Base-by-base conservation (phyloP, 2,113 vertebrate species). In the Engraulis encrasicolus region DNA sequence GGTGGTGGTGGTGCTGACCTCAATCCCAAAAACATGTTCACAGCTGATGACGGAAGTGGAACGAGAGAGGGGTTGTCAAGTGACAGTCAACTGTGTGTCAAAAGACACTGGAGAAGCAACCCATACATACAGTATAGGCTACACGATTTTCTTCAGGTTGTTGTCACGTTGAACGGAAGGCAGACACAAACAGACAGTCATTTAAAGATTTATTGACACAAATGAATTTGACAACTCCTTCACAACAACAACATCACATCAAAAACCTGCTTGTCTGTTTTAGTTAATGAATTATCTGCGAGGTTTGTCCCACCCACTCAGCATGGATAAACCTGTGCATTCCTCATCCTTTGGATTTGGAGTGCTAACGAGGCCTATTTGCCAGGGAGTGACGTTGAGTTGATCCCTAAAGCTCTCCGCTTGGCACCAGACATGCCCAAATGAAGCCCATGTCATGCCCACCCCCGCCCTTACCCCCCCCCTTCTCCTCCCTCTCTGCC, bases 361-460 rank as follows among this genome's bases (percentile, higher is more conserved):
- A 89, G 88, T 89, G 89, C 93, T 94, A 93, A 94, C 91, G 91
- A 93, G 92, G 91, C 91, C 91, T 90, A 88, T 93, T 93, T 93
- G 85, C 91, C 91, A 91, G 89, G 92, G 92, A 93, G 92, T 94
- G 92, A 93, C 91, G 89, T 88, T 91, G 92, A 92, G 90, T 88
- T 90, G 91, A 90, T 94, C 92, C 93, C 92, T 88, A 91, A 94
- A 92, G 92, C 92, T 83, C 84, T 71, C 49, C 71, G 82, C 88
- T 93, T 95, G 94, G 94, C 93, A 93, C 89, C 81, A 82, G 85
- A 91, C 91, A 74, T 78, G 86, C 91, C 93, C 81, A 94, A 92
- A 95, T 93, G 90, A 94, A 94, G 92, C 92, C 90, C 90, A 91
- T 90, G 92, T 93, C 90, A 92, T 92, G 90, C 92, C 93, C 92